Evolutionary conservation across 2,888 invertebrate species (phyloP).

Genomic region (Ditylenchus weischeri): DNA sequence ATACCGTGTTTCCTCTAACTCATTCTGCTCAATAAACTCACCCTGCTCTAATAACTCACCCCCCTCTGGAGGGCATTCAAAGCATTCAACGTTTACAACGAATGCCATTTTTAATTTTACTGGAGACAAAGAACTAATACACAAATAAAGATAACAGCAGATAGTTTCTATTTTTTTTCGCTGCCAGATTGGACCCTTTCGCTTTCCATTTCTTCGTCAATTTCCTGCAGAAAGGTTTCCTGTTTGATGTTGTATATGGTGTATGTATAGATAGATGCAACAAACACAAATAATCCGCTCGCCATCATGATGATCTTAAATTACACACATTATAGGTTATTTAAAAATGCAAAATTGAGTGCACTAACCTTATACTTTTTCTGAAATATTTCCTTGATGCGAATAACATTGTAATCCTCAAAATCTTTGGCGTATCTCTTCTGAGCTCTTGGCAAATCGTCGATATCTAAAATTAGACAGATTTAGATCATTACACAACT

Average conservation of each 20-base stretch:
- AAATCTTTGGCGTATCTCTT: conserved; percentile 51
- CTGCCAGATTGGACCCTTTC: not conserved
- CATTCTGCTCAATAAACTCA: too few species aligned
- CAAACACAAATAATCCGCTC: conserved; percentile 34
- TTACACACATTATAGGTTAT: too few species aligned
- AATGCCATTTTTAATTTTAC: too few species aligned
- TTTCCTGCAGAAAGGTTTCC: conserved; percentile 88
- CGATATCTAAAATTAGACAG: conserved; percentile 38
- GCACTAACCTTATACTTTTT: conserved; percentile 48
- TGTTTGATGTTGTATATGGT: conserved; percentile 82
- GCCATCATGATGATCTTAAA: conserved; percentile 43
- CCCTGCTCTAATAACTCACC: too few species aligned
- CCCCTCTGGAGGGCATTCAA: too few species aligned
- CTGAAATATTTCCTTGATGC: conserved; percentile 53
- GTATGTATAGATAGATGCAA: conserved; percentile 74
- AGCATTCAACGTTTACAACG: too few species aligned
- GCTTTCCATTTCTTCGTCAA: conserved; percentile 67
- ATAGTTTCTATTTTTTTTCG: not conserved
- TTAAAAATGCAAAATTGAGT: too few species aligned
- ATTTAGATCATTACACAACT: too few species aligned
- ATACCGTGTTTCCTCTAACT: too few species aligned
- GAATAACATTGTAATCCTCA: conserved; percentile 54
- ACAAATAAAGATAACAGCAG: not conserved
- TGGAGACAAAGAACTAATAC: not conserved
- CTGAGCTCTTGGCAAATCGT: conserved; percentile 55